Base-by-base conservation (phyloP, 1,140 invertebrate genomes). In the Pseudoatta argentina region DNA sequence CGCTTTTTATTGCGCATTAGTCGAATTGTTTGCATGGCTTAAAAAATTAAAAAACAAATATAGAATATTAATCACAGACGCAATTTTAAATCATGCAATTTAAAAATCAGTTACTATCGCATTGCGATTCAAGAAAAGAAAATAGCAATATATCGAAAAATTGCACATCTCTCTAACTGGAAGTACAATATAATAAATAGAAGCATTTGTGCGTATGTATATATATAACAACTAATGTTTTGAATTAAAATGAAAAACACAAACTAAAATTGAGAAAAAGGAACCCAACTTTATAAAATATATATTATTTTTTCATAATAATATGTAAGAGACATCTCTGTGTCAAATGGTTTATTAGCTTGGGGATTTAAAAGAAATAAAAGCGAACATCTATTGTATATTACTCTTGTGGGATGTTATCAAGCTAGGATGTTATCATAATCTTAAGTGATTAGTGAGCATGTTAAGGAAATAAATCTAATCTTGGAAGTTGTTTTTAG, bases 221-320 rank as follows among this genome's bases (percentile, higher is more conserved):
- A 24, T 24, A 24, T 24, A 24, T 24, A 24, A n/a, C n/a, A n/a
- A n/a, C n/a, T n/a, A n/a, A n/a, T n/a, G n/a, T n/a, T n/a, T n/a
- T n/a, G n/a, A n/a, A n/a, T n/a, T n/a, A n/a, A n/a, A n/a, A n/a
- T n/a, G n/a, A n/a, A n/a, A n/a, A n/a, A n/a, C n/a, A n/a, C n/a
- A n/a, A n/a, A n/a, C n/a, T n/a, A n/a, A n/a, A n/a, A n/a, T n/a
- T n/a, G n/a, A n/a, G n/a, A n/a, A n/a, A n/a, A n/a, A n/a, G n/a
- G n/a, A n/a, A n/a, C n/a, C n/a, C 27, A 27, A 27, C 2, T 66
- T 30, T 14, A 44, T 44, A 53, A 34, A 72, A 34, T 10, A 53
- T 44, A 55, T 24, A 55, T 16, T 67, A 27, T 59, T 59, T n/a
- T 77, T 66, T 72, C 7, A 53, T 14, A 72, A 27, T 44, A 67